phyloP scores from a whole-genome alignment of 2,113 vertebrate species.

The Equus przewalskii region DNA sequence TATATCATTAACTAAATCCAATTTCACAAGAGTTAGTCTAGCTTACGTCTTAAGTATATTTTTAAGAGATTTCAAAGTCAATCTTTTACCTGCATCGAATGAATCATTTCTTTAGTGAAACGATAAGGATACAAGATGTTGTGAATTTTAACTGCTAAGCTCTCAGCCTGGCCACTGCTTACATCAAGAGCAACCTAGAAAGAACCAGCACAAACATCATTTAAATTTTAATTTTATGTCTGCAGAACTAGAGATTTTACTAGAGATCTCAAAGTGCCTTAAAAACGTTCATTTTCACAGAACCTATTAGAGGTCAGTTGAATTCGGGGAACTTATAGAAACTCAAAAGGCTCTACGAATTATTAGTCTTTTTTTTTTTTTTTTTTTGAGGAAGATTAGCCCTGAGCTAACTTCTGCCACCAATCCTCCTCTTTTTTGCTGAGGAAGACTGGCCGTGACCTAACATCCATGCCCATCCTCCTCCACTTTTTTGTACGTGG shows the following conservation, averaged over 20 bases:
- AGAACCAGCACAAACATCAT: slow-evolving; percentile 45
- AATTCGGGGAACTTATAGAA: neutral
- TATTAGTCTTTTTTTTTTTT: neutral
- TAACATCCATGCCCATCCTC: no score
- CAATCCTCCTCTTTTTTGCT: no score
- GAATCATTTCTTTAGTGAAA: slow-evolving; percentile 98
- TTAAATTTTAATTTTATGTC: slow-evolving; percentile 34
- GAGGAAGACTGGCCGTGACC: no score
- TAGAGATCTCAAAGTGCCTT: slow-evolving; percentile 51
- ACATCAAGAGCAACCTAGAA: slow-evolving; percentile 95
- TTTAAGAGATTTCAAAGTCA: slow-evolving; percentile 22
- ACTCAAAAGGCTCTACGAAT: slow-evolving; percentile 44
- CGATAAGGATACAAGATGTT: slow-evolving; percentile 97
- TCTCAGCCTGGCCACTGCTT: slow-evolving; percentile 91
- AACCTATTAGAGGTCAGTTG: neutral
- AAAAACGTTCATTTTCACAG: slow-evolving; percentile 57
- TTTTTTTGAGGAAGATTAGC: no score
- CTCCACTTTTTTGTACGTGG: no score
- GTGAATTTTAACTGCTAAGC: slow-evolving; percentile 95
- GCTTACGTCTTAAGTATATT: neutral
- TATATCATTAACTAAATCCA: slow-evolving; percentile 47
- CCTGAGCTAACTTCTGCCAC: no score
- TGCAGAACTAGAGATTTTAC: slow-evolving; percentile 27
- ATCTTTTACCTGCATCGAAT: slow-evolving; percentile 93
- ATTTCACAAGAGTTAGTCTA: neutral